Conservation (phyloP, 2,888 invertebrate genomes). For the Gasteruption jaculator region DNA sequence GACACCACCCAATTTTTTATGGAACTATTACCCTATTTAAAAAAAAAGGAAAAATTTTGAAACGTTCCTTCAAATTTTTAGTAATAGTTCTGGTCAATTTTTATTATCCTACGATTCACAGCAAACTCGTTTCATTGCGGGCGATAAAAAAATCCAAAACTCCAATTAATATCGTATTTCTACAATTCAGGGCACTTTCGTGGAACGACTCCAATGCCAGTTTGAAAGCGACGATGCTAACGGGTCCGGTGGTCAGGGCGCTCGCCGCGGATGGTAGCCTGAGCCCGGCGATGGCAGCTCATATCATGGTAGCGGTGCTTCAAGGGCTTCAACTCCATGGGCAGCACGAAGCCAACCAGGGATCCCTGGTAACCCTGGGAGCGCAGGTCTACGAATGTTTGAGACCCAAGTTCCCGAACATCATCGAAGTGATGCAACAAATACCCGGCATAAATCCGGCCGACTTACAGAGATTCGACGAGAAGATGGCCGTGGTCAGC, state of each 20-base stretch:
- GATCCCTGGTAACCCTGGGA: conserved; percentile 72
- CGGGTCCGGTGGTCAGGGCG: conserved; percentile 67
- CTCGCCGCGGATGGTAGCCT: conserved; percentile 62
- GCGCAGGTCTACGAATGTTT: conserved; percentile 82
- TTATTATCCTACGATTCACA: no score
- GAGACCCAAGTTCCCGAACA: conserved; percentile 70
- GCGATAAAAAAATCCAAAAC: no score
- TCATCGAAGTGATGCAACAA: conserved; percentile 64
- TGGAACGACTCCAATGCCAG: conserved; percentile 86
- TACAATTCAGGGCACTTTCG: conserved; percentile 59
- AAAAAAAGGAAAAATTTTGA: no score
- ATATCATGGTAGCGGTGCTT: conserved; percentile 73
- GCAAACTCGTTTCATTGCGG: no score
- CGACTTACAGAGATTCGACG: conserved; percentile 80
- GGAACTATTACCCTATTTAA: no score
- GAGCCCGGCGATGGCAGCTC: conserved; percentile 64
- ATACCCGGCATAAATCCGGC: conserved; percentile 79
- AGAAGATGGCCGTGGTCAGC: conserved; percentile 66
- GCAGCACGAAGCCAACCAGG: conserved; percentile 85
- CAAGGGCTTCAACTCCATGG: conserved; percentile 82
- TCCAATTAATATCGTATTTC: no score
- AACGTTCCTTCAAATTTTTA: no score
- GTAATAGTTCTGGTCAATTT: no score
- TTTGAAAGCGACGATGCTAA: conserved; percentile 71
- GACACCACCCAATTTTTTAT: no score